Conservation (phyloP, 1,140 invertebrate species). For the Cheumatopsyche charites region DNA sequence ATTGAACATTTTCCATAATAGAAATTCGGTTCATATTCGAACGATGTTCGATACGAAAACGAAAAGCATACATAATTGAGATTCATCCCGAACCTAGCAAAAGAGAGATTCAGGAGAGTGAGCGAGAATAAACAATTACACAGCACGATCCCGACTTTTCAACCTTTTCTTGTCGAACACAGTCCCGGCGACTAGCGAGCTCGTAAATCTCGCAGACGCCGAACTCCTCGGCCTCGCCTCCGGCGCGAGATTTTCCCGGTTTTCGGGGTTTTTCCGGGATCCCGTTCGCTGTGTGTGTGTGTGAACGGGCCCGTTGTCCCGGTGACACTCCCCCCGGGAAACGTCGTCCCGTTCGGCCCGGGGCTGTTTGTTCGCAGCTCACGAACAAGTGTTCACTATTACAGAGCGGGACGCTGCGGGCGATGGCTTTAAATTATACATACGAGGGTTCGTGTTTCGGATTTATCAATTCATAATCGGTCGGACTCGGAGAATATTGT, state of each 20-base stretch:
- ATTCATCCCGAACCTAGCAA: too few species aligned
- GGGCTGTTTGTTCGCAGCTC: constrained; percentile 30
- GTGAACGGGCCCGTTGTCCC: too few species aligned
- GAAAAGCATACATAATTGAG: too few species aligned
- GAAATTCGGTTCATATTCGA: too few species aligned
- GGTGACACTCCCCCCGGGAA: neutral
- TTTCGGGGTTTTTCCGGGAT: constrained; percentile 13
- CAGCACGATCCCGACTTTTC: constrained; percentile 7
- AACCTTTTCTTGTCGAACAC: constrained; percentile 13
- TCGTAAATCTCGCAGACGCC: constrained; percentile 29
- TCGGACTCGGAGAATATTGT: too few species aligned
- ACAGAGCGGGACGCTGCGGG: neutral
- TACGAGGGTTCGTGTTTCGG: too few species aligned
- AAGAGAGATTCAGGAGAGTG: neutral
- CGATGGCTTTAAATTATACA: neutral
- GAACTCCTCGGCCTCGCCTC: constrained; percentile 3
- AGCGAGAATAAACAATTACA: neutral
- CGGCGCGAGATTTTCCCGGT: constrained; percentile 4
- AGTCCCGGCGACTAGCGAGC: neutral
- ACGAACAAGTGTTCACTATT: constrained; percentile 35
- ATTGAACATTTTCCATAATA: too few species aligned
- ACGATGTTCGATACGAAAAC: too few species aligned
- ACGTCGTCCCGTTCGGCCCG: neutral
- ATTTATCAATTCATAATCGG: too few species aligned
- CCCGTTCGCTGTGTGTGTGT: too few species aligned